Evolutionary conservation across 2,888 invertebrate species (phyloP), one percentile per base, ranked within the genome.

Genomic region (Pachymerium ferrugineum): DNA sequence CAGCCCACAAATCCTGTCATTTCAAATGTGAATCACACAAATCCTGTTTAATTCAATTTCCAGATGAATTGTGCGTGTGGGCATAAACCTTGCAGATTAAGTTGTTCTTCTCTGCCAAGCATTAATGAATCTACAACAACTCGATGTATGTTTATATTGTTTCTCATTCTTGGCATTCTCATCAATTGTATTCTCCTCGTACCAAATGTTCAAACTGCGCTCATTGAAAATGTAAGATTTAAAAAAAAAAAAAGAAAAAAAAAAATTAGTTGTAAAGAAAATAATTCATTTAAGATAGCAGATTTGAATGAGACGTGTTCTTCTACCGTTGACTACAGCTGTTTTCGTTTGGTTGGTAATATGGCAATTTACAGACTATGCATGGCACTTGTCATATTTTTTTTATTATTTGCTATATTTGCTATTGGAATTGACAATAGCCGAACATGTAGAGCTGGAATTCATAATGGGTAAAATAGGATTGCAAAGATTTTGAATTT

Each of bases 291-390:
- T 6, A 78, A 82, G 82, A 78, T 83, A 62, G 78, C 80, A 19
- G 78, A 79, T 12, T 82, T 82, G 76, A 82, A 82, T 75, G 78
- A 77, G 25, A 82, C 82, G 0, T 83, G 83, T 77, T 76, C 81
- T 22, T 76, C 83, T 22, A 77, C 79, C 35, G 79, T 79, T 1
- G 82, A 81, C 3, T 79, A 78, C 42, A 80, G 81, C 76, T 84
- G 84, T 78, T 78, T 79, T 29, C 77, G 78, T 22, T 76, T 83
- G 54, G 79, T 81, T 19, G 84, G 84, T 10, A 84, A 83, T 76
- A 80, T 82, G 77, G 84, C 83, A 29, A 84, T 84, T 22, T 84
- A 84, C 75, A 78, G 84, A 69, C 77, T 84, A 14, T 81, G 82
- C 74, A 79, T 83, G 73, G 83, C 82, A 8, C 78, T 84, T 76